These are phyloP conservation scores for Epiperipatus broadwayi DNA, from an alignment of 2,888 invertebrate genomes.

Conservation along the genomic window DNA sequence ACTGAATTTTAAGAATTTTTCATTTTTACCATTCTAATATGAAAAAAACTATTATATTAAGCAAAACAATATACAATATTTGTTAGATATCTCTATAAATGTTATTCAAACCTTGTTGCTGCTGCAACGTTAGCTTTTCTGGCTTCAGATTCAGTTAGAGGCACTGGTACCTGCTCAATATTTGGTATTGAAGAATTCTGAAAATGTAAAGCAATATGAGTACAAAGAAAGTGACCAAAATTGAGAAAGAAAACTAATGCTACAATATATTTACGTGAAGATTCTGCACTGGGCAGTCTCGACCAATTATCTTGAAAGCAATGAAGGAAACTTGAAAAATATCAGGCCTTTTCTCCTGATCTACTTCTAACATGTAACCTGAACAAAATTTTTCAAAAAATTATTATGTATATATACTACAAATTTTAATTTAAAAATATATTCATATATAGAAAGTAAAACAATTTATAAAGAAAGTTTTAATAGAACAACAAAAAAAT, in stretches of 20 bases:
- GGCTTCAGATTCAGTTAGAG: conserved; percentile 48
- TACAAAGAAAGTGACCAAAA: background rate
- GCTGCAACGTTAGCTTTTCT: conserved; percentile 21
- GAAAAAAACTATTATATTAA: too few species aligned
- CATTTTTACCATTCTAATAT: too few species aligned
- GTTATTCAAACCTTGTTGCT: too few species aligned
- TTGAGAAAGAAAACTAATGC: background rate
- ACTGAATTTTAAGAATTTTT: too few species aligned
- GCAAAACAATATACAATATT: too few species aligned
- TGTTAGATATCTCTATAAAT: too few species aligned
- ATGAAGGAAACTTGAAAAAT: conserved; percentile 60
- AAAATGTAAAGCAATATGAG: conserved; percentile 17
- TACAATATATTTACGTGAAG: conserved; percentile 35
- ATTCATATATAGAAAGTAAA: too few species aligned
- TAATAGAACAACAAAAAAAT: too few species aligned
- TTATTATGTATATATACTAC: conserved; percentile 1
- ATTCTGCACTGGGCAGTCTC: conserved; percentile 59
- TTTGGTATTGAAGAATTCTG: conserved; percentile 46
- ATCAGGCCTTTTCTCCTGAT: conserved; percentile 60
- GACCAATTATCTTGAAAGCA: conserved; percentile 48
- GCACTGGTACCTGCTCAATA: conserved; percentile 42
- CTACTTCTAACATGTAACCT: conserved; percentile 64
- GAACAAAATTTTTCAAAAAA: conserved; percentile 23
- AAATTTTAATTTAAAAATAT: conserved; percentile 4
- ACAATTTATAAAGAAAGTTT: too few species aligned